Conservation (phyloP, 2,113 vertebrate genomes). For the Miniopterus natalensis region DNA sequence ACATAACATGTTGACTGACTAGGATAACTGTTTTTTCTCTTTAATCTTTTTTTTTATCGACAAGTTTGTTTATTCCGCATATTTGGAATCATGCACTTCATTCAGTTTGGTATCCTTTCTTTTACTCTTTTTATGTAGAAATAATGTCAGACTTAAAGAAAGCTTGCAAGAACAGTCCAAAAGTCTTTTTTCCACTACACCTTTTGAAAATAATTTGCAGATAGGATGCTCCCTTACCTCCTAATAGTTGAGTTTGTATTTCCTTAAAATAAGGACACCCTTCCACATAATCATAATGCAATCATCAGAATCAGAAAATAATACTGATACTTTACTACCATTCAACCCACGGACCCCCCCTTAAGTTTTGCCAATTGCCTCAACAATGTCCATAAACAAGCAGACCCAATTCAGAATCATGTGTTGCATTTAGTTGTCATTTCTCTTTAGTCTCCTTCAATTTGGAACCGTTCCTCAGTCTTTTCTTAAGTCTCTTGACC, state of each 20-base stretch:
- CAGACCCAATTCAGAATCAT: not conserved
- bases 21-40: not conserved
- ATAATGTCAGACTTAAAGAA: constrained; percentile 43
- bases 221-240: not conserved
- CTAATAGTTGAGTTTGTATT: not conserved
- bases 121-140: constrained; percentile 3
- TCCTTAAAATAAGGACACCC: not conserved
- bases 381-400: not conserved
- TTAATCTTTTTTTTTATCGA: not conserved
- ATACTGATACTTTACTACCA: not conserved
- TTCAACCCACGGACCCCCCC: not conserved
- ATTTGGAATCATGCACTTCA: not conserved
- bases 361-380: not conserved
- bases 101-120: not conserved
- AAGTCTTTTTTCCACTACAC: not conserved
- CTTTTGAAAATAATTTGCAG: constrained; percentile 8
- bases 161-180: not conserved
- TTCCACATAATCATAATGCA: not conserved
- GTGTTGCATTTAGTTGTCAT: not conserved
- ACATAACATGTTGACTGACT: not conserved
- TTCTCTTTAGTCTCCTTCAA: not conserved
- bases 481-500: constrained; percentile 12
- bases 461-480: not conserved
- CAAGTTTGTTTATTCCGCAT: not conserved
- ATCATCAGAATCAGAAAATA: not conserved